Conservation (phyloP, 2,797 vertebrate species). For the Cirrhinus mrigala region DNA sequence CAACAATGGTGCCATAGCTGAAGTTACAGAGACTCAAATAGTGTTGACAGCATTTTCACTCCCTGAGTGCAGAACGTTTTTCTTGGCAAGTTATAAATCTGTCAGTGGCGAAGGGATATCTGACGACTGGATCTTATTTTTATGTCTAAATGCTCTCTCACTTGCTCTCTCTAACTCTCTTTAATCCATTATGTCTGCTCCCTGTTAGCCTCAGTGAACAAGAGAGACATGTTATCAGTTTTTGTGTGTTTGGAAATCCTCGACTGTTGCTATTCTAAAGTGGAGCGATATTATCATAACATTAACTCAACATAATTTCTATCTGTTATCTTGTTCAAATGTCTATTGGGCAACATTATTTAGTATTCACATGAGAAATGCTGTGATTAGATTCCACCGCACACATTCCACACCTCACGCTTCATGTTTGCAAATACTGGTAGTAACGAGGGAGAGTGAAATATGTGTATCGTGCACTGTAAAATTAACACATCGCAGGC, state of each 20-base stretch:
- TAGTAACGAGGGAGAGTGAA: conserved; percentile 9
- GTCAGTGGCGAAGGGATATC: conserved; percentile 16
- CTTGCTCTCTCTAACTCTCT: not conserved
- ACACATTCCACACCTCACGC: conserved; percentile 27
- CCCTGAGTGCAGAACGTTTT: not conserved
- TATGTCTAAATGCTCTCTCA: not conserved
- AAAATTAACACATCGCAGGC: conserved; percentile 47
- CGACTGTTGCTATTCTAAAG: conserved; percentile 15
- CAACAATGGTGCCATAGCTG: not conserved
- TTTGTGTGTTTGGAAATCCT: conserved; percentile 28
- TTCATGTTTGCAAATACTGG: conserved; percentile 36
- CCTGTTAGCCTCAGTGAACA: not conserved
- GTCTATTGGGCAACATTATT: conserved; percentile 8
- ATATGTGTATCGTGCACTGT: conserved; percentile 20
- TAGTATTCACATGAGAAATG: not conserved
- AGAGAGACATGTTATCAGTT: conserved; percentile 5
- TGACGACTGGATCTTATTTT: conserved; percentile 38
- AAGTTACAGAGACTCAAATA: conserved; percentile 20
- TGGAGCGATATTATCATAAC: not conserved
- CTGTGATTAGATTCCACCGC: not conserved
- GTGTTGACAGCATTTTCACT: conserved; percentile 16
- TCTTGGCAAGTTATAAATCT: conserved; percentile 41
- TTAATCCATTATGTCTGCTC: conserved; percentile 24
- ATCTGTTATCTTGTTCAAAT: conserved; percentile 1
- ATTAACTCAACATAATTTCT: not conserved